phyloP scores from a whole-genome alignment of 2,113 vertebrate species.

The Oplegnathus fasciatus region DNA sequence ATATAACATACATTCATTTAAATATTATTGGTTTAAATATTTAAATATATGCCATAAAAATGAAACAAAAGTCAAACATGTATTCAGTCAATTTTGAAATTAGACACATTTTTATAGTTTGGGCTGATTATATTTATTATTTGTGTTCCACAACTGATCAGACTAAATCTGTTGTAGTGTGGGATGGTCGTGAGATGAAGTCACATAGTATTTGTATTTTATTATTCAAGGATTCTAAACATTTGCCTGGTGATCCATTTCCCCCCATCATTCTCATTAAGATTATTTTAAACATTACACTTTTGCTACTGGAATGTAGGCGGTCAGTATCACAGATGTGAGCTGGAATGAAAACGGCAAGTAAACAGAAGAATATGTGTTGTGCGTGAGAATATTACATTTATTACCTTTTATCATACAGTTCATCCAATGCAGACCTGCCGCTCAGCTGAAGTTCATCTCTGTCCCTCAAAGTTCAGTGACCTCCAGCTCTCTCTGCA shows the following conservation, averaged over 20 bases:
- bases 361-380: background rate
- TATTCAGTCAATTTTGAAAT: background rate
- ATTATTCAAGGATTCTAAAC: background rate
- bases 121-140: background rate
- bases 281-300: background rate
- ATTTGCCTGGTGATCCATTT: background rate
- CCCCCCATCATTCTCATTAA: background rate
- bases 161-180: background rate
- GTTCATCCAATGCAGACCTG: background rate
- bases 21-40: constrained; percentile 21
- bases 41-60: background rate
- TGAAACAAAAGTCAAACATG: background rate
- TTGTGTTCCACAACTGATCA: background rate
- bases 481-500: background rate
- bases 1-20: background rate
- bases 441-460: background rate
- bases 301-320: background rate
- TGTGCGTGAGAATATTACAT: background rate
- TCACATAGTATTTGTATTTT: background rate
- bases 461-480: too few species aligned
- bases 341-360: background rate
- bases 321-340: background rate
- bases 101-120: background rate
- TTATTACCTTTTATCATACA: background rate
- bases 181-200: background rate